phyloP scores from a whole-genome alignment of 2,797 vertebrate genomes.

The Ctenopoma multispine region DNA sequence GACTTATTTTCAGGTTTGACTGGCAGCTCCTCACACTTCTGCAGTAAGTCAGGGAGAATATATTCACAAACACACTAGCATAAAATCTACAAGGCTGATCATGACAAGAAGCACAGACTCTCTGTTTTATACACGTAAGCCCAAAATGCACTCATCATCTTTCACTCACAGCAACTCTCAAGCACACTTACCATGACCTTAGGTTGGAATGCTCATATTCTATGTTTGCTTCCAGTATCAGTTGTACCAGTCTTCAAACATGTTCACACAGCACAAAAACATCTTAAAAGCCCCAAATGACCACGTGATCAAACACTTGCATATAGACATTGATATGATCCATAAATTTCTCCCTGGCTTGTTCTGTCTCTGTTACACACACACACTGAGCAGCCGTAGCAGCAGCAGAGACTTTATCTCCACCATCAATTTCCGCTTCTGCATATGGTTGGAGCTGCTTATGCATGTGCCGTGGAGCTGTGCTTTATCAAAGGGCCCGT shows the following conservation, averaged over 20 bases:
- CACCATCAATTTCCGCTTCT: slow-evolving; percentile 86
- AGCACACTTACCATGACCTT: slow-evolving; percentile 15
- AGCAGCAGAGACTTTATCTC: slow-evolving; percentile 83
- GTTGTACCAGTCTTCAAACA: slow-evolving; percentile 56
- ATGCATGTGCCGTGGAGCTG: slow-evolving; percentile 84
- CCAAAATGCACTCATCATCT: slow-evolving; percentile 21
- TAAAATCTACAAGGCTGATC: slow-evolving; percentile 32
- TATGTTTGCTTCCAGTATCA: slow-evolving; percentile 53
- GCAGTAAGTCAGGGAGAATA: slow-evolving; percentile 28
- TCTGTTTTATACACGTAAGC: slow-evolving; percentile 15
- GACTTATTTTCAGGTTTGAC: slow-evolving; percentile 67
- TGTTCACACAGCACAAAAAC: slow-evolving; percentile 62
- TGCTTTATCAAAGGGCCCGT: slow-evolving; percentile 87
- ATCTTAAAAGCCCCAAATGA: slow-evolving; percentile 65
- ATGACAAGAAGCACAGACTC: slow-evolving; percentile 16
- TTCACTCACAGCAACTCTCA: slow-evolving; percentile 20
- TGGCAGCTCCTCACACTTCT: slow-evolving; percentile 56
- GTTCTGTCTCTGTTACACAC: slow-evolving; percentile 43
- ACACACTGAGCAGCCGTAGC: slow-evolving; percentile 32
- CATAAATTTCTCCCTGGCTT: slow-evolving; percentile 76
- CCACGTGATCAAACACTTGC: slow-evolving; percentile 76
- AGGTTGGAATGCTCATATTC: slow-evolving; percentile 27
- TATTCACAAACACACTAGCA: slow-evolving; percentile 19
- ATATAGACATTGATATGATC: slow-evolving; percentile 71
- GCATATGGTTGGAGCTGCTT: slow-evolving; percentile 87